Evolutionary conservation across 64 coral and sea anemone genomes (phyloP), one percentile per base, ranked within the genome.

Genomic region (Pocillopora damicornis): DNA sequence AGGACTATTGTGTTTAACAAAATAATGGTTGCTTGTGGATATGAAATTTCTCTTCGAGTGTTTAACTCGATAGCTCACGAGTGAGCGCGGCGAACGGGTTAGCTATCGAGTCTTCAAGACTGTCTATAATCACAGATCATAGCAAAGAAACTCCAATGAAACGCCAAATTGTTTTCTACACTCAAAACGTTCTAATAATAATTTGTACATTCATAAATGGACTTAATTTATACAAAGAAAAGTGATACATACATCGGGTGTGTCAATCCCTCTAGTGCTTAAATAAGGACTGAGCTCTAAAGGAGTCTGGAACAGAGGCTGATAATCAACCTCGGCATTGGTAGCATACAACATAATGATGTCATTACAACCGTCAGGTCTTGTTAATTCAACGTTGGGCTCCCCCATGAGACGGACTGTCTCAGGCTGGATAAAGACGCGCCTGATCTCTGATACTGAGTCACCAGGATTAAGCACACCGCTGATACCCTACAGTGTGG

Each of bases 371-470:
- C 60, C 25, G 0, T 81, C 16, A 15, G 79, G 79, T 63, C 26
- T 81, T 35, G 23, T 23, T 4, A 17, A 16, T 3, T 81, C 5
- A 81, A 81, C 35, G 36, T 81, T 60, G 18, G 79, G 79, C 14
- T 81, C 60, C 25, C 17, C 30, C 79, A 81, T 81, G 60, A 26
- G 79, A 36, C 79, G 79, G 25, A 64, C 79, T 15, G 79, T 81
- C 1, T 81, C 59, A 81, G 79, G 79, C 10, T 81, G 12, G 16
- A 81, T 23, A 12, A 63, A 34, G 36, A 81, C 15, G 12, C 79
- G 23, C 6, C 26, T 81, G 20, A 81, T 81, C 22, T 25, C 23
- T 18, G 8, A 15, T 36, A 26, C 59, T 17, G 79, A 81, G 25
- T 81, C 79, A 5, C 79, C 79, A 18, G 59, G 30, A 18, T 15